phyloP scores from a whole-genome alignment of 2,113 vertebrate species.

The Pimephales promelas region DNA sequence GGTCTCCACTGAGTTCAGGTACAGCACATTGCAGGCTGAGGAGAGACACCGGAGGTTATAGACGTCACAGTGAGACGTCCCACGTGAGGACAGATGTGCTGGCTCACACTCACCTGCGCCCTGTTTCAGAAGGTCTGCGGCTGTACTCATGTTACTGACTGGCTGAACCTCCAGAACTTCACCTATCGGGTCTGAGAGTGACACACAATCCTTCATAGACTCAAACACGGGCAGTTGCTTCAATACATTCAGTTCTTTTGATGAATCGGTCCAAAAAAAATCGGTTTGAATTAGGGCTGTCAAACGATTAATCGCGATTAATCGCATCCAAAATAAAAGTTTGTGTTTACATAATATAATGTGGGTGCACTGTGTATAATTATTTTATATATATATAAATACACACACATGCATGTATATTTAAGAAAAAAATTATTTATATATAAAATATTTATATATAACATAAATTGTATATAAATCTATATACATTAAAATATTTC shows the following conservation, averaged over 20 bases:
- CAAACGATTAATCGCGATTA: too few relatives aligned
- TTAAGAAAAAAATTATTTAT: too few relatives aligned
- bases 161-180: constrained; percentile 75
- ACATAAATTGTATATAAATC: too few relatives aligned
- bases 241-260: background rate
- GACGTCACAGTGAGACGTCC: background rate
- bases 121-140: constrained; percentile 88
- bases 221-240: background rate
- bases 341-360: too few relatives aligned
- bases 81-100: background rate
- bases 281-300: too few relatives aligned
- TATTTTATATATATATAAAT: too few relatives aligned
- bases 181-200: constrained; percentile 78
- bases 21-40: constrained; percentile 88
- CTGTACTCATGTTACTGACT: constrained; percentile 86
- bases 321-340: too few relatives aligned
- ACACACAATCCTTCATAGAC: background rate
- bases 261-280: too few relatives aligned
- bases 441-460: too few relatives aligned
- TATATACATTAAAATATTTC: too few relatives aligned
- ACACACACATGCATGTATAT: too few relatives aligned
- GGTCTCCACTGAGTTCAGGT: constrained; percentile 88
- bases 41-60: background rate
- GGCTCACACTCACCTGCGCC: constrained; percentile 79
- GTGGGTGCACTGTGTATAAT: too few relatives aligned